Conservation (phyloP, 2,113 vertebrate species). For the Irena cyanogastra region DNA sequence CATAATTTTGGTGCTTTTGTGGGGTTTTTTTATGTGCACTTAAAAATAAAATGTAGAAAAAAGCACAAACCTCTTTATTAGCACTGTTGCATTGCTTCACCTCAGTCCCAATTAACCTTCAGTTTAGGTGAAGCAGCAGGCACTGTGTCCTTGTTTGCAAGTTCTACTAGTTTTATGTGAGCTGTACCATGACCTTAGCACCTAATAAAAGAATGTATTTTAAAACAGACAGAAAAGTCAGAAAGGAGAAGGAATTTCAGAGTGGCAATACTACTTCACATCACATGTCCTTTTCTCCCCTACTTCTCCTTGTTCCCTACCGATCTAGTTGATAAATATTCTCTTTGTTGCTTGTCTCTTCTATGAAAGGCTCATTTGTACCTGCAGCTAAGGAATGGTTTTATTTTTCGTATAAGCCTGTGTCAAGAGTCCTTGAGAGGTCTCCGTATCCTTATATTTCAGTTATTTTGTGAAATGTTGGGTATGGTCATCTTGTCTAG, state of each 20-base stretch:
- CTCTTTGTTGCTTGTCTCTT: background rate
- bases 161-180: background rate
- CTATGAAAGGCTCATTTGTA: background rate
- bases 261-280: background rate
- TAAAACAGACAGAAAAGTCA: constrained; percentile 22
- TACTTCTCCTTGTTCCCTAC: background rate
- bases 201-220: constrained; percentile 33
- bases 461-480: background rate
- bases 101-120: constrained; percentile 27
- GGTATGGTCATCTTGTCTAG: background rate
- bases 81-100: background rate
- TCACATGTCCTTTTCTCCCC: background rate
- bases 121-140: background rate
- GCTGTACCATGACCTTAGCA: background rate
- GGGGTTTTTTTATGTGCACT: background rate
- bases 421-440: background rate
- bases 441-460: background rate
- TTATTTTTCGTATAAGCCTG: background rate
- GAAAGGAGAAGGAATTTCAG: background rate
- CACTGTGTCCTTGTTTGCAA: background rate
- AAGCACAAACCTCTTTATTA: background rate
- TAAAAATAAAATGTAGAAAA: background rate
- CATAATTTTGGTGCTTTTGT: background rate
- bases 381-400: background rate
- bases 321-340: background rate